These are phyloP conservation scores for Aricia agestis DNA, from an alignment of 1,140 invertebrate genomes.

Conservation along the genomic window DNA sequence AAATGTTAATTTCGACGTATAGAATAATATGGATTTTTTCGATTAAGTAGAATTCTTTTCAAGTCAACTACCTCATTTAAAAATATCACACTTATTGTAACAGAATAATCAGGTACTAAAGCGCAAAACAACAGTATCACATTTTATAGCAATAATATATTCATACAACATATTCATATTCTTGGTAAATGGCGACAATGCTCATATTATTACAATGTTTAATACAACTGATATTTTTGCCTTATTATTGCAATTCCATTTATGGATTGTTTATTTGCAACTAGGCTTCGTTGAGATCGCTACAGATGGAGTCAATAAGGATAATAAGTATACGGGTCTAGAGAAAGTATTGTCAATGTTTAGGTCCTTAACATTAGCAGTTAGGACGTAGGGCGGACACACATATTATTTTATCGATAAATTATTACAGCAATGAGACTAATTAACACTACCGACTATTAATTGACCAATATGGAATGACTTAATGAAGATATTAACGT, in stretches of 20 bases:
- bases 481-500: neutral
- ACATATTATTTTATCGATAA: neutral
- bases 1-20: no score
- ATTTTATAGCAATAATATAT: conserved; percentile 1
- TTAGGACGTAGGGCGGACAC: neutral
- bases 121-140: neutral
- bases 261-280: neutral
- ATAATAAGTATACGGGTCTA: neutral
- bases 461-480: neutral
- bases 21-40: neutral
- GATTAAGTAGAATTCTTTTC: neutral
- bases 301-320: neutral
- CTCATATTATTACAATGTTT: conserved; percentile 13
- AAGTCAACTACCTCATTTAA: neutral
- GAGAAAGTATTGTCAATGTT: neutral
- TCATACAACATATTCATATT: conserved; percentile 4
- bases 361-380: neutral
- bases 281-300: neutral
- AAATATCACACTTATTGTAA: neutral
- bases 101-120: neutral
- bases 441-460: neutral
- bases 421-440: neutral
- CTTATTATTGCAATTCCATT: conserved; percentile 2
- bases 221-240: conserved; percentile 2
- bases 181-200: neutral